Conservation (phyloP, 2,113 vertebrate genomes). For the Carollia perspicillata region DNA sequence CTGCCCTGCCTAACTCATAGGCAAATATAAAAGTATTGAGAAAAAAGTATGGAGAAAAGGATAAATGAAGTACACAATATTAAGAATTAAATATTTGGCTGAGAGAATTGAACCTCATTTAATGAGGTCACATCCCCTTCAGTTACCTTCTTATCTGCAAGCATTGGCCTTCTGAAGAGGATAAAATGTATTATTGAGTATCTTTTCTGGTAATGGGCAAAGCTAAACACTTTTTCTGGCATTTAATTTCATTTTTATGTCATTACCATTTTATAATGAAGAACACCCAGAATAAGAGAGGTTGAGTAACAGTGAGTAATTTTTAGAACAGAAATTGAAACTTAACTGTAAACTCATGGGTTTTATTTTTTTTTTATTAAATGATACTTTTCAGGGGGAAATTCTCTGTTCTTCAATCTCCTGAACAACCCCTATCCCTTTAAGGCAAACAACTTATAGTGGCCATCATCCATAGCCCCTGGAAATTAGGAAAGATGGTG, state of each 20-base stretch:
- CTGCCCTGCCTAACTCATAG: background rate
- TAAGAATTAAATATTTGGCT: background rate
- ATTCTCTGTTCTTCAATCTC: background rate
- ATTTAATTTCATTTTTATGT: slow-evolving; percentile 2
- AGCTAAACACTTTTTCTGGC: background rate
- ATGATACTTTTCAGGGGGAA: background rate
- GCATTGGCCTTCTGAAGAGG: background rate
- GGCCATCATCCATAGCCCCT: background rate
- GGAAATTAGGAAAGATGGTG: background rate
- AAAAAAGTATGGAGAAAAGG: background rate
- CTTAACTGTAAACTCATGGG: background rate
- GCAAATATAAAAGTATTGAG: background rate
- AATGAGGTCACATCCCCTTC: background rate
- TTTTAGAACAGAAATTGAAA: slow-evolving; percentile 31
- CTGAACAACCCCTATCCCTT: background rate
- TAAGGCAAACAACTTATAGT: background rate
- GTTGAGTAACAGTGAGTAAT: background rate
- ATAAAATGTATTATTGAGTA: background rate
- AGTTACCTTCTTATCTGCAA: background rate
- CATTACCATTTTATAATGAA: background rate
- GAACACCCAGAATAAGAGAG: background rate
- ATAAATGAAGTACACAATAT: background rate
- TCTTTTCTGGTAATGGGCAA: background rate
- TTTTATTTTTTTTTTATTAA: background rate
- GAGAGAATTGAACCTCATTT: background rate